Base-by-base conservation (phyloP, 2,113 vertebrate genomes). In the Urocolius indicus region DNA sequence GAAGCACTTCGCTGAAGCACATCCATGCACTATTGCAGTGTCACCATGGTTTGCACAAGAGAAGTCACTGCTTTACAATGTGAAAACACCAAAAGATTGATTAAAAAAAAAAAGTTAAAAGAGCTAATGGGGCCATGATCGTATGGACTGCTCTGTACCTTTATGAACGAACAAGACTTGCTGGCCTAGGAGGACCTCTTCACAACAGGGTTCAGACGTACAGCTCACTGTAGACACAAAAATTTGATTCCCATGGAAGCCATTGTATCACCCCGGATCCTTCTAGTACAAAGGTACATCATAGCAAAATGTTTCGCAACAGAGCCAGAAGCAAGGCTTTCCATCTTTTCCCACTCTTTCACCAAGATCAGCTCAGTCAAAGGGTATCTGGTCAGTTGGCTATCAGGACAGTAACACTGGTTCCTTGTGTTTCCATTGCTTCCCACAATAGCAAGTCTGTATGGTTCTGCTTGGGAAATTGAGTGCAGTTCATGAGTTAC, bases 11-110 rank as follows among this genome's bases (percentile, higher is more conserved):
- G 17, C 71, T 69, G 73, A 19, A 48, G 29, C 38, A 63, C 32
- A 11, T 30, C 80, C 4, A 0, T 14, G 51, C 43, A 10, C 15
- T 21, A 15, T 30, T n/a, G 34, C 24, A 11, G 29, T 5, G 21
- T 34, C 22, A 19, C 36, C 21, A 0, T 19, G 29, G 4, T 75
- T 78, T 51, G 22, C 34, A 21, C 17, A 7, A 22, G 21, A 24
- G 17, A 87, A 75, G 20, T 75, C 29, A 49, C 41, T 38, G 69
- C 38, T 65, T 69, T 75, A 57, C 20, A 68, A 26, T 0, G 2
- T 14, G 5, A 22, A 29, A 62, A 67, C 38, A 41, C 38, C 38
- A 83, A 30, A 72, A 45, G 4, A 51, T 2, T 10, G 26, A 52
- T 38, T 0, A 5, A 46, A 34, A 87, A 6, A 27, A 41, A 29